Base-by-base conservation (phyloP, 2,797 vertebrate species). In the Zenarchopterus dispar region DNA sequence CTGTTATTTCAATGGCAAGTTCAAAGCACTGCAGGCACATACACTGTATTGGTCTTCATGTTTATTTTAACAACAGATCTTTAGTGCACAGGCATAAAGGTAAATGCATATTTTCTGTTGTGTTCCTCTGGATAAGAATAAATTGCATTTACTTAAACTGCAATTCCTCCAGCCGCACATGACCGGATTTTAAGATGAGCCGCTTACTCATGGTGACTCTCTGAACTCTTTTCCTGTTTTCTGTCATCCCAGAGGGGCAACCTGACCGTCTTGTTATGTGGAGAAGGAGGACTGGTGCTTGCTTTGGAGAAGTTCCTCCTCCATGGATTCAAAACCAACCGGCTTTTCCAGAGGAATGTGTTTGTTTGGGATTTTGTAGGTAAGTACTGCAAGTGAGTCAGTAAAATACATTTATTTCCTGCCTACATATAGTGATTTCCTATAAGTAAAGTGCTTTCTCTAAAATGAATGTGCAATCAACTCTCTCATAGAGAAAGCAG, bases 331-430 rank as follows among this genome's bases (percentile, higher is more conserved):
- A 96, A 94, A 77, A 95, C 95, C 0, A 93, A 93, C 59, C 94
- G 98, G 6, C 94, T 99, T 76, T 99, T 99, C 84, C 97, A 98
- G 86, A 97, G 97, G 85, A 98, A 94, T 2, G 91, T 98, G 77
- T 99, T 99, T 88, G 94, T 99, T 68, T 99, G 98, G 98, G 97
- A 99, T 84, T 99, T 98, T 82, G 93, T 98, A 77, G 98, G 98
- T 98, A 90, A 95, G 92, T 64, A 11, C 18, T 18, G 5, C 15
- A 15, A 11, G 6, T 6, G 16, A 21, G 19, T 22, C 45, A 47
- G 19, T 47, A 6, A 13, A 23, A 21, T n/a, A 21, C 9, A 2
- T 39, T 45, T 26, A 22, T 63, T 19, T 52, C 24, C 42, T 71
- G 44, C 77, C 75, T 75, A 78, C 74, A 77, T 79, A 81, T 85